Evolutionary conservation across 1,140 invertebrate species (phyloP).

Genomic region (Pseudomyrmex dendroicus): DNA sequence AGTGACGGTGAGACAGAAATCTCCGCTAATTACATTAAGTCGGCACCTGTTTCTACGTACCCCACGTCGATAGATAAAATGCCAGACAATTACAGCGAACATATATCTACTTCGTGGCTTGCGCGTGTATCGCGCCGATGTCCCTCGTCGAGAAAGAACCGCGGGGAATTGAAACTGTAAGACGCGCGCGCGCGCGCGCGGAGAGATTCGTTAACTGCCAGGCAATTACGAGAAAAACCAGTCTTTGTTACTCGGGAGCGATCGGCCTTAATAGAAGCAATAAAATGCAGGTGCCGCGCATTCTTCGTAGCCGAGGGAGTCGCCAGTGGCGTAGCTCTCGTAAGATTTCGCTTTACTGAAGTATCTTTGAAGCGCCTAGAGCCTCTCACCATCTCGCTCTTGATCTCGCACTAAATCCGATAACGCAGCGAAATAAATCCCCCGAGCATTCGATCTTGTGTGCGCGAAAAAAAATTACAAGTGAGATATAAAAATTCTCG

Average conservation of each 20-base stretch:
- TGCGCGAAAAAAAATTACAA: too few relatives aligned
- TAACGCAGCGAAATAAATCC: not conserved
- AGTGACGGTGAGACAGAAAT: constrained; percentile 46
- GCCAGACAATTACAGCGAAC: constrained; percentile 29
- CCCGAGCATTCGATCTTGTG: too few relatives aligned
- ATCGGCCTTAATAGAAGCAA: constrained; percentile 78
- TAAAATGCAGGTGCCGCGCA: constrained; percentile 76
- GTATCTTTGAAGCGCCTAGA: not conserved
- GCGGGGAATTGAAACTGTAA: constrained; percentile 58
- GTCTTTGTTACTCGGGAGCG: constrained; percentile 75
- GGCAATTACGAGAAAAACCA: constrained; percentile 72
- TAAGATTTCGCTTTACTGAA: not conserved
- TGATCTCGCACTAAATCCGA: constrained; percentile 5
- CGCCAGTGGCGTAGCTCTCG: constrained; percentile 10
- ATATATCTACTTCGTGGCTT: not conserved
- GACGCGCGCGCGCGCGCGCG: constrained; percentile 27
- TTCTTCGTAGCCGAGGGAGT: constrained; percentile 34
- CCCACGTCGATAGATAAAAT: constrained; percentile 49
- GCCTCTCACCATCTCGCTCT: not conserved
- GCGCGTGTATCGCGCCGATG: not conserved
- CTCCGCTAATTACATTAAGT: constrained; percentile 54
- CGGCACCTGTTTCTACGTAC: constrained; percentile 45
- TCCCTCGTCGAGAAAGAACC: constrained; percentile 38
- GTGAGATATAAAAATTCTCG: too few relatives aligned
- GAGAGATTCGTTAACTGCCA: constrained; percentile 69